Evolutionary conservation across 2,113 vertebrate species (phyloP), one percentile per base, ranked within the genome.

Genomic region (Mastomys coucha): DNA sequence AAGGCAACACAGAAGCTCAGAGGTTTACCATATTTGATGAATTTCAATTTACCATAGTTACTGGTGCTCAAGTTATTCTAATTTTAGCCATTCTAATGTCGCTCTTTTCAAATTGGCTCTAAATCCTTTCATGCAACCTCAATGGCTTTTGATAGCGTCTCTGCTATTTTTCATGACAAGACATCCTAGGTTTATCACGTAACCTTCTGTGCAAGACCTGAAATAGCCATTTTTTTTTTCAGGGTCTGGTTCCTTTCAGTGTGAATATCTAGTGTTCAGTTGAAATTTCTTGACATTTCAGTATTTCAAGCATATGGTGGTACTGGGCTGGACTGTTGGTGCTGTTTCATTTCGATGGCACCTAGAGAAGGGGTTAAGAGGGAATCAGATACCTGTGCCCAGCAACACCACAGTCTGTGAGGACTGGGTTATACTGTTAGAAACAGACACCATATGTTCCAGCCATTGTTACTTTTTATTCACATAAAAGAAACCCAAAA

Each of bases 401-500:
- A 78, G 45, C 72, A 73, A 93, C 31, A 76, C 45, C 76, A 58
- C n/a, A 53, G 88, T 51, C 63, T 70, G 20, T 63, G 53, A 80
- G 10, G 58, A 65, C 42, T 58, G 85, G 17, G 53, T 86, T 87
- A 45, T 81, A 69, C 22, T 81, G 53, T 11, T 91, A 70, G n/a
- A 72, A 91, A 89, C 3, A 67, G 72, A 87, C 20, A 82, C 42
- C 51, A 16, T 51, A 53, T n/a, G 33, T 81, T 88, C 49, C 73
- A 89, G 88, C 12, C 72, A 93, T 31, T 89, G 72, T 31, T 82
- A 86, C 72, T 92, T 95, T 91, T 89, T 56, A 81, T 45, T 77
- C 63, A 56, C 75, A 78, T 81, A 82, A 93, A 87, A 93, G 33
- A 82, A 73, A 95, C 19, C n/a, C 53, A 82, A 36, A 87, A 93